phyloP scores from a whole-genome alignment of 2,113 vertebrate species.

The Dasypus novemcinctus region DNA sequence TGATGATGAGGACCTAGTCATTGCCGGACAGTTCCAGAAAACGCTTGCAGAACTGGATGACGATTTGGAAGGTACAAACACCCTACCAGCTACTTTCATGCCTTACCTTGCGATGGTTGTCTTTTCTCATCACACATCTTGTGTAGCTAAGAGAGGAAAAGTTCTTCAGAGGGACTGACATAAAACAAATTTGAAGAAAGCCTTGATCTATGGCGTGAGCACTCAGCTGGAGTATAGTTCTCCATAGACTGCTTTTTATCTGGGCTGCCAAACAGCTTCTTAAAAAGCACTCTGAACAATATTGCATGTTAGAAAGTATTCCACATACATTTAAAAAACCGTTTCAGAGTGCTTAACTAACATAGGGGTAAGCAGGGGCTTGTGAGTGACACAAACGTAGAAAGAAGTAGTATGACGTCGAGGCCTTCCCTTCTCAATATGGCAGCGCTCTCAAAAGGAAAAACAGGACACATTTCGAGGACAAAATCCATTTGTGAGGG shows the following conservation, averaged over 20 bases:
- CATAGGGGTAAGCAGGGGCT: not conserved
- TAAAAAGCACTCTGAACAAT: not conserved
- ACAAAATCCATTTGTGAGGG: accelerated
- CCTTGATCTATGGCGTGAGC: not conserved
- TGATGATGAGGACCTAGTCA: constrained; percentile 76
- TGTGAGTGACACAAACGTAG: not conserved
- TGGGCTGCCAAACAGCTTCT: accelerated
- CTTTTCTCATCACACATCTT: not conserved
- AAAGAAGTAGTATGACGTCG: accelerated
- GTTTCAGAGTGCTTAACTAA: too few relatives aligned
- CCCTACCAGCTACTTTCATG: accelerated
- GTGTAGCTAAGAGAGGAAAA: accelerated
- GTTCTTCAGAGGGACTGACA: accelerated
- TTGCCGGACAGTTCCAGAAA: constrained; percentile 81
- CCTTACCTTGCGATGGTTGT: accelerated
- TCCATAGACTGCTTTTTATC: accelerated
- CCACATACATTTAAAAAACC: too few relatives aligned
- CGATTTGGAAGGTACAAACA: constrained; percentile 52
- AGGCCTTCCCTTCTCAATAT: not conserved
- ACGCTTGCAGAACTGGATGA: constrained; percentile 86
- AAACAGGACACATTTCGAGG: not conserved
- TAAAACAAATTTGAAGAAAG: not conserved
- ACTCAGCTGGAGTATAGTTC: not conserved
- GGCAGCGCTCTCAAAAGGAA: not conserved
- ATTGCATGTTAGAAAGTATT: accelerated